Evolutionary conservation across 2,113 vertebrate species (phyloP), one percentile per base, ranked within the genome.

Genomic region (Paradoxurus hermaphroditus): DNA sequence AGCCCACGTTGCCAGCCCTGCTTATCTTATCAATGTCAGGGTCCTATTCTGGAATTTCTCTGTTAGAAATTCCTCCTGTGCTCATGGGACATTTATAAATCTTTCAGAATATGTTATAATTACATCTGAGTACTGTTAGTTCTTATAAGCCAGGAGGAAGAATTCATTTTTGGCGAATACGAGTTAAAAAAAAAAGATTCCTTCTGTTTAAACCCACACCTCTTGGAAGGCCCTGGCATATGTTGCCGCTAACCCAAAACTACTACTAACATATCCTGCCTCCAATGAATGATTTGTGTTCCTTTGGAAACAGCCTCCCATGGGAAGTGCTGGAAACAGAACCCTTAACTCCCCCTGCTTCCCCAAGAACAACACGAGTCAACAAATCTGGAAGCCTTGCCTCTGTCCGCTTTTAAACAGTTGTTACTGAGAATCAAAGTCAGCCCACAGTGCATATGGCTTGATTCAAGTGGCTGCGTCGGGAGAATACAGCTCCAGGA

Each of bases 361-460:
- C 94, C 90, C 67, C 29, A 78, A 89, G 96, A 97, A 91, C 89
- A 97, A 94, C 96, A 96, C 8, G 15, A 82, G 86, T 93, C 97
- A 96, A 97, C 94, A 97, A 97, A 96, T 97, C 96, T 97, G 96
- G 86, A 97, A 94, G 92, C 86, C 75, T 90, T 23, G 44, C 85
- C 96, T 94, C 89, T 95, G 95, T 94, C 93, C 70, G 87, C 70
- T 73, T 92, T 96, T 46, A 83, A 97, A 93, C 85, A 97, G 96
- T 97, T 92, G 91, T 84, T 88, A 16, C 83, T 91, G 92, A 94
- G 91, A 94, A 91, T 91, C 51, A 44, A 83, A 97, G 82, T 70
- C 97, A 93, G 94, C 95, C 95, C 94, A 91, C 92, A 62, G 89
- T 86, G 72, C 95, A 88, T 73, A 88, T 94, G 91, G 96, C 97